Conservation (phyloP, 2,797 vertebrate species). For the Brachymystax lenok region DNA sequence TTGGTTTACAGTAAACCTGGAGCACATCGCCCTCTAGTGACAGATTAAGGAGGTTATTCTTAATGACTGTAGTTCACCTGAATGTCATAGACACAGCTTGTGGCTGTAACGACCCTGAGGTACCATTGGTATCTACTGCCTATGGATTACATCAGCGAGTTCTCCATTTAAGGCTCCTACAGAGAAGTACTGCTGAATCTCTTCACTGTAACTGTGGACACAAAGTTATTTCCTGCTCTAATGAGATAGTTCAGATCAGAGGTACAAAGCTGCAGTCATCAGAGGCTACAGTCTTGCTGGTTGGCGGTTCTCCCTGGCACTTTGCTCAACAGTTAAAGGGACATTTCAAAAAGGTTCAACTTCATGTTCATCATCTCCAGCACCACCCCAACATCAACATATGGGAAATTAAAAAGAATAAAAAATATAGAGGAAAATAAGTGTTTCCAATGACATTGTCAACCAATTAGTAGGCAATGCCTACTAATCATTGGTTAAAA, state of each 20-base stretch:
- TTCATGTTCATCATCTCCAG: no score
- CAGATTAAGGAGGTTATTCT: not conserved
- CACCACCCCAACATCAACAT: no score
- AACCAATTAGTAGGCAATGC: no score
- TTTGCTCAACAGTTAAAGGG: not conserved
- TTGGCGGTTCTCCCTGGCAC: not conserved
- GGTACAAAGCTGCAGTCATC: no score
- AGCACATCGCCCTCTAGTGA: slow-evolving; percentile 15
- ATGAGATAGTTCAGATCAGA: not conserved
- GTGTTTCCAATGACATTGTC: no score
- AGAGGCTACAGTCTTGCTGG: no score
- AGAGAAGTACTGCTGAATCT: not conserved
- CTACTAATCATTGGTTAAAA: no score
- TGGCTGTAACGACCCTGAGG: not conserved
- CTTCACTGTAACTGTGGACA: not conserved
- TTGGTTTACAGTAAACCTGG: not conserved
- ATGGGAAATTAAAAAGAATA: no score
- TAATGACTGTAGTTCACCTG: not conserved
- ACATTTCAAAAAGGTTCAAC: no score
- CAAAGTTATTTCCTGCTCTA: no score
- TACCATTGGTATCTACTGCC: not conserved
- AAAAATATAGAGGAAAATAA: no score
- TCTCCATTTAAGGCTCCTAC: not conserved
- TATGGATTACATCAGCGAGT: not conserved
- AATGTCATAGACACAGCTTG: not conserved